Percentiles rank a stretch among this genome's conserved stretches.
Evolutionary conservation across 1,140 invertebrate genomes (phyloP).

Genomic region (Drosophila trapezifrons): DNA sequence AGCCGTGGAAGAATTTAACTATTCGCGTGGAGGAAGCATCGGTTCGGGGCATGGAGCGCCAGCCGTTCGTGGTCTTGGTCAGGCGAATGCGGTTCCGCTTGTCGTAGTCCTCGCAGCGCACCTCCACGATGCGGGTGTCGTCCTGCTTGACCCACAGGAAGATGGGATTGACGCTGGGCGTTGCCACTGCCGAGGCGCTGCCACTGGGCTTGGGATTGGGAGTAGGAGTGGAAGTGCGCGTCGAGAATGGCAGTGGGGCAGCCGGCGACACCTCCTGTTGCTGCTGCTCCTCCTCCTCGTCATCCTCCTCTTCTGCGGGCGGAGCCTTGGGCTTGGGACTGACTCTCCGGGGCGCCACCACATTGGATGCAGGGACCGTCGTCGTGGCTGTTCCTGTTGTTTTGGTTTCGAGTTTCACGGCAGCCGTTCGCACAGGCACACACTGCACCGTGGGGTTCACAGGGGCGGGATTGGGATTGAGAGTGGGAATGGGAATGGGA

Average conservation of each 20-base stretch:
- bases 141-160: constrained; percentile 92
- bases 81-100: constrained; percentile 91
- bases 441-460: neutral
- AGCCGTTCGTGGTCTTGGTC: constrained; percentile 91
- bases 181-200: neutral
- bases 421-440: constrained; percentile 41
- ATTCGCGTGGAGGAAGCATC: constrained; percentile 85
- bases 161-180: constrained; percentile 89
- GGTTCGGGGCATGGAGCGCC: constrained; percentile 92
- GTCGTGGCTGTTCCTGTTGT: constrained; percentile 26
- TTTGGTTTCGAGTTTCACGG: constrained; percentile 79
- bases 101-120: constrained; percentile 93
- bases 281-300: neutral
- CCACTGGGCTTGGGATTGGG: constrained; percentile 2
- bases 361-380: constrained; percentile 30
- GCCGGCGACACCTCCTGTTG: neutral
- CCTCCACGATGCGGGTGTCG: constrained; percentile 91
- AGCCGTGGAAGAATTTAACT: constrained; percentile 77
- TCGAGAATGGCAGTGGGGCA: constrained; percentile 7
- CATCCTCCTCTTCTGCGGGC: neutral
- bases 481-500: neutral
- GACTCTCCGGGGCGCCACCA: constrained; percentile 6
- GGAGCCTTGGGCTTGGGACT: constrained; percentile 31
- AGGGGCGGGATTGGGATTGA: neutral
- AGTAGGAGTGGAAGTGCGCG: constrained; percentile 3